Conservation (phyloP, 2,797 vertebrate species). For the Orientallactaga sibirica region DNA sequence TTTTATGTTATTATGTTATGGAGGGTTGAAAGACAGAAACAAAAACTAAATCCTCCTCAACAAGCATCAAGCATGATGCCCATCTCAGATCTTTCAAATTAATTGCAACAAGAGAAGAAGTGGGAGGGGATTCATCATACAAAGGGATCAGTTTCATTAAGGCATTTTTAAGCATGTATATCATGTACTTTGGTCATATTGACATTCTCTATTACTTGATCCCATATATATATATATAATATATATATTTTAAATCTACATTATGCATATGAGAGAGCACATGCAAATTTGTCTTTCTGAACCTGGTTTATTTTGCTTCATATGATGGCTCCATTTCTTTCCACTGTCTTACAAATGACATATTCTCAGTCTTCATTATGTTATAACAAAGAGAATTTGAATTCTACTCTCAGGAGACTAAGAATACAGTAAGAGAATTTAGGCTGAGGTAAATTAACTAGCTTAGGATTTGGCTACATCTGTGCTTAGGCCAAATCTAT, state of each 20-base stretch:
- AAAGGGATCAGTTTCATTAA: no score
- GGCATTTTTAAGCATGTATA: no score
- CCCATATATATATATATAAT: no score
- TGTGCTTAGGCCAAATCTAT: background rate
- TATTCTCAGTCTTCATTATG: background rate
- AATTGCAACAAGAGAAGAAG: background rate
- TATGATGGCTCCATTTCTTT: background rate
- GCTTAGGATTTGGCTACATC: background rate
- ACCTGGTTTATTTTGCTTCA: background rate
- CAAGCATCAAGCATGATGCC: background rate
- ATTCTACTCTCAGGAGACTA: background rate
- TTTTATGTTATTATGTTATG: background rate
- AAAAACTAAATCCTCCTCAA: background rate
- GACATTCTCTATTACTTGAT: background rate
- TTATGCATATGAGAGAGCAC: background rate
- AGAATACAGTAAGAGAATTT: background rate
- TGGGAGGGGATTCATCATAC: no score
- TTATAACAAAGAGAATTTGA: slow-evolving; percentile 6
- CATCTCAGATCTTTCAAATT: background rate
- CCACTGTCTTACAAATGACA: background rate
- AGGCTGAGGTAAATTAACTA: slow-evolving; percentile 2
- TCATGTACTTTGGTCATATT: no score
- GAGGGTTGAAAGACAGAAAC: slow-evolving; percentile 10
- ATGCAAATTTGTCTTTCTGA: background rate
- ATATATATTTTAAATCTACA: background rate